phyloP scores from a whole-genome alignment of 2,888 invertebrate species.

The Aspidiotus rigidus region DNA sequence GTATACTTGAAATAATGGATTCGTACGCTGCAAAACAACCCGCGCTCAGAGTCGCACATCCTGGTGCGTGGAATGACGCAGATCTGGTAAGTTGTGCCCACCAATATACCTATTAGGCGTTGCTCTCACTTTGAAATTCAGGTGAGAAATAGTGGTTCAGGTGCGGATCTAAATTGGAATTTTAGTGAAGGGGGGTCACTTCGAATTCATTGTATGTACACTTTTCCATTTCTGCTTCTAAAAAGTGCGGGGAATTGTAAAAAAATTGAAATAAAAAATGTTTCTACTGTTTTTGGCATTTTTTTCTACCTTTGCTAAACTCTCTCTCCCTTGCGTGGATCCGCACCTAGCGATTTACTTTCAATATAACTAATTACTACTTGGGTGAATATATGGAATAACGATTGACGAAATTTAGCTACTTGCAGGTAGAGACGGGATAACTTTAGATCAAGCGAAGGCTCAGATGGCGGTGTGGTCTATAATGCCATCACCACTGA shows the following conservation, averaged over 20 bases:
- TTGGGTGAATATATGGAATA: background rate
- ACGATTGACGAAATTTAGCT: constrained; percentile 43
- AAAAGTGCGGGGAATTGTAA: too few relatives aligned
- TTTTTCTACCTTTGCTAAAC: too few relatives aligned
- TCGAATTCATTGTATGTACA: too few relatives aligned
- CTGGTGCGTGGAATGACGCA: constrained; percentile 65
- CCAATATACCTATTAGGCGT: background rate
- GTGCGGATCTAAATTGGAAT: too few relatives aligned
- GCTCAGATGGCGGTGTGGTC: constrained; percentile 69
- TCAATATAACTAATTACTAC: background rate
- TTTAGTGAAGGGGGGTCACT: too few relatives aligned
- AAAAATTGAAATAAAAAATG: too few relatives aligned
- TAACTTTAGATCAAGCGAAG: constrained; percentile 58
- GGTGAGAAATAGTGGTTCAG: too few relatives aligned
- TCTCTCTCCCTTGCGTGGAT: background rate
- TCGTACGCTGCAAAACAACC: constrained; percentile 58
- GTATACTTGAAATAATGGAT: constrained; percentile 50
- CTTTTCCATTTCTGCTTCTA: too few relatives aligned
- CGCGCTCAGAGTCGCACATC: constrained; percentile 53
- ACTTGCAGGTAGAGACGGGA: constrained; percentile 54
- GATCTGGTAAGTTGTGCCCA: constrained; percentile 53
- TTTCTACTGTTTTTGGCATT: too few relatives aligned
- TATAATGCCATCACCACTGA: constrained; percentile 59
- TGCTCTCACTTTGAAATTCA: background rate
- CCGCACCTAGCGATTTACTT: background rate